Conservation (phyloP, 2,888 invertebrate genomes). For the Rhodophaea formosa region DNA sequence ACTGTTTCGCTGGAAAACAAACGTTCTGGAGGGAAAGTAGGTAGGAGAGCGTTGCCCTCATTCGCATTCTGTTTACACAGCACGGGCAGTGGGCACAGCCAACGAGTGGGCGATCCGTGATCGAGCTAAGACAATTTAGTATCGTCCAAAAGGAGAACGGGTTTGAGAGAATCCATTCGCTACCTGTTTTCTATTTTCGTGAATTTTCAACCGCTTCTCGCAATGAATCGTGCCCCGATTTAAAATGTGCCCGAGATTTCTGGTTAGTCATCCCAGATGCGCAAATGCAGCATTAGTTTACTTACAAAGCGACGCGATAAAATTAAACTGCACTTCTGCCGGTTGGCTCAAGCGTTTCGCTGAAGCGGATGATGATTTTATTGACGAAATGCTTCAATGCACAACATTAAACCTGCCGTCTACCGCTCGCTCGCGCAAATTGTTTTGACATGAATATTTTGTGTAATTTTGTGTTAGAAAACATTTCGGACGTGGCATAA, state of each 20-base stretch:
- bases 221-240: slow-evolving; percentile 38
- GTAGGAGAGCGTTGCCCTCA: slow-evolving; percentile 58
- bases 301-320: slow-evolving; percentile 51
- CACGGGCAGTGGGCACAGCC: slow-evolving; percentile 31
- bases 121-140: slow-evolving; percentile 17
- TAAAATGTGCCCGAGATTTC: slow-evolving; percentile 48
- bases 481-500: slow-evolving; percentile 4
- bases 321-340: slow-evolving; percentile 46
- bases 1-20: slow-evolving; percentile 32
- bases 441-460: slow-evolving; percentile 13
- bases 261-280: slow-evolving; percentile 59
- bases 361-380: slow-evolving; percentile 22
- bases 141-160: not conserved
- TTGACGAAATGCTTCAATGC: slow-evolving; percentile 4
- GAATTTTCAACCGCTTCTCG: slow-evolving; percentile 4
- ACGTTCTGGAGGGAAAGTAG: slow-evolving; percentile 57
- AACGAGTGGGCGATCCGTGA: slow-evolving; percentile 32
- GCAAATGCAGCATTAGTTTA: slow-evolving; percentile 47
- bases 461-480: slow-evolving; percentile 10
- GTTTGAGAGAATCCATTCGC: not conserved
- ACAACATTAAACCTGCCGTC: not conserved
- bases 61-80: slow-evolving; percentile 39
- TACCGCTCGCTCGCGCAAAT: not conserved
- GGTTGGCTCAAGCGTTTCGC: slow-evolving; percentile 32
- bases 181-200: slow-evolving; percentile 13